Conservation (phyloP, 2,113 vertebrate species). For the Phrynosoma blainvillii region DNA sequence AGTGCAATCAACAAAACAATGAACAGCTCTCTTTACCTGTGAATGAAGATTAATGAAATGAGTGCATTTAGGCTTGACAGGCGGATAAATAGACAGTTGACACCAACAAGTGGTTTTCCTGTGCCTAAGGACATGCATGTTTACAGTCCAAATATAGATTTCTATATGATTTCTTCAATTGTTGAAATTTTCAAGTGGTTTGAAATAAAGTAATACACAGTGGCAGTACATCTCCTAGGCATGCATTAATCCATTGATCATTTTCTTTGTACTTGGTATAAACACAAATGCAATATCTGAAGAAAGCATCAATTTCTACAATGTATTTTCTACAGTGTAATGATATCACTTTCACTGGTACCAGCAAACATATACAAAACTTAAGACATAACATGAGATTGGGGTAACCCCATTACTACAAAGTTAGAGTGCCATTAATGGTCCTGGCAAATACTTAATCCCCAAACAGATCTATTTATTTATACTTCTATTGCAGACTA, state of each 20-base stretch:
- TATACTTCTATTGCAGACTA: neutral
- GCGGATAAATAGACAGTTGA: neutral
- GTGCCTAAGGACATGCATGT: too few relatives aligned
- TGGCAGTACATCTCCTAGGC: neutral
- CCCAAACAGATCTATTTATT: neutral
- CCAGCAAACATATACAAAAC: neutral
- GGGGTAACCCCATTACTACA: too few relatives aligned
- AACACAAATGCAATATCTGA: neutral
- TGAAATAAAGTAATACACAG: neutral
- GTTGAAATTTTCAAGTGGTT: neutral
- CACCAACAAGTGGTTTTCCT: neutral
- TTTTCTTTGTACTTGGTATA: neutral
- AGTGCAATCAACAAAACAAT: neutral
- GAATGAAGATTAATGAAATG: neutral
- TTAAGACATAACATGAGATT: neutral
- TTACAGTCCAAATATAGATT: too few relatives aligned
- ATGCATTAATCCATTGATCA: neutral
- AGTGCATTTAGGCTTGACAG: neutral
- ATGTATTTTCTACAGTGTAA: neutral
- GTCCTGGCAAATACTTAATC: neutral
- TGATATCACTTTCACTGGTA: neutral
- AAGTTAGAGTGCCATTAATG: too few relatives aligned
- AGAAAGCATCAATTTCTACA: too few relatives aligned
- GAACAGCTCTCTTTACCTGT: neutral
- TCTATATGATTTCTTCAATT: neutral